Percentiles rank a stretch among this genome's conserved stretches.
These are phyloP conservation scores for Coleophora flavipennella DNA, from an alignment of 2,888 invertebrate genomes.

Conservation along the genomic window DNA sequence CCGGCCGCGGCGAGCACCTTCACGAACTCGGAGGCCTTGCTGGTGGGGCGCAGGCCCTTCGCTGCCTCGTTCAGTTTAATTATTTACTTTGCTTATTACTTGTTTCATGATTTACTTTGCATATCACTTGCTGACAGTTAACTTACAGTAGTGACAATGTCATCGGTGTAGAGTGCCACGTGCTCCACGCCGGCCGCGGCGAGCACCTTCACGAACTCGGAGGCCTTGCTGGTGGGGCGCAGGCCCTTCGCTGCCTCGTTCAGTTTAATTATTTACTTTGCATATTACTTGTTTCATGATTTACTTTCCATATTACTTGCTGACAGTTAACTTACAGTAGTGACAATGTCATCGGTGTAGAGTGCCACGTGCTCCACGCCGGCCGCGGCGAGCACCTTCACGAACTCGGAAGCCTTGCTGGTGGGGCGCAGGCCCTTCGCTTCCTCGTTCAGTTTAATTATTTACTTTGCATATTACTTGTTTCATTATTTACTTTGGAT, in stretches of 20 bases:
- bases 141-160: slow-evolving; percentile 54
- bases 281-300: too few relatives aligned
- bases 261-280: too few relatives aligned
- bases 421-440: slow-evolving; percentile 47
- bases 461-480: too few relatives aligned
- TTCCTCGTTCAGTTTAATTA: slow-evolving; percentile 62
- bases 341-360: slow-evolving; percentile 56
- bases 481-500: too few relatives aligned
- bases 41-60: too few relatives aligned
- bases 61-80: too few relatives aligned
- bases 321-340: slow-evolving; percentile 55
- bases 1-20: too few relatives aligned
- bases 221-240: slow-evolving; percentile 48
- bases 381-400: slow-evolving; percentile 45
- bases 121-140: too few relatives aligned
- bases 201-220: slow-evolving; percentile 49
- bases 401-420: slow-evolving; percentile 55
- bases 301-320: too few relatives aligned
- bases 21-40: too few relatives aligned
- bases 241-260: slow-evolving; percentile 58
- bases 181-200: slow-evolving; percentile 58
- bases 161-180: slow-evolving; percentile 55
- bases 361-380: slow-evolving; percentile 60
- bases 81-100: too few relatives aligned
- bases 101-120: too few relatives aligned